These are phyloP conservation scores for Acrossocheilus fasciatus DNA, from an alignment of 2,797 vertebrate genomes.

Conservation along the genomic window DNA sequence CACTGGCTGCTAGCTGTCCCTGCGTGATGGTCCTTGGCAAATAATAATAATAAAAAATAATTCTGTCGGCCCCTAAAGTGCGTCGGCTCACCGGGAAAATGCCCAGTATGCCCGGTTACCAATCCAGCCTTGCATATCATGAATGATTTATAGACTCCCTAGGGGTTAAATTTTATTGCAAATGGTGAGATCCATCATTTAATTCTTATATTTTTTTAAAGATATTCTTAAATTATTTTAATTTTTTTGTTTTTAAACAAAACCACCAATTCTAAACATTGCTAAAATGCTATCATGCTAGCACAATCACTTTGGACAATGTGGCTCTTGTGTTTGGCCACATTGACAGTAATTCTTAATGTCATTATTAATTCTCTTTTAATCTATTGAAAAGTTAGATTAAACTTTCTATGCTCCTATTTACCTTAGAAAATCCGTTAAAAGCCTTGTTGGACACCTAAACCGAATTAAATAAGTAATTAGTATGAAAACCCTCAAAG, in stretches of 20 bases:
- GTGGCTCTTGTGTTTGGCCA: constrained; percentile 3
- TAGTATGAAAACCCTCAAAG: constrained; percentile 61
- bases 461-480: constrained; percentile 76
- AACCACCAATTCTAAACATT: neutral
- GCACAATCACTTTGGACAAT: constrained; percentile 9
- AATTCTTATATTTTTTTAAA: neutral
- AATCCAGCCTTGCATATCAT: too few relatives aligned
- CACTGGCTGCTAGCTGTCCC: too few relatives aligned
- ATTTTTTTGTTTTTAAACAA: neutral
- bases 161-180: neutral
- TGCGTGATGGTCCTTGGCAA: too few relatives aligned
- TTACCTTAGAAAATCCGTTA: constrained; percentile 90
- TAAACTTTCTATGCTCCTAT: constrained; percentile 28
- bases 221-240: neutral
- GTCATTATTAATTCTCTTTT: constrained; percentile 6
- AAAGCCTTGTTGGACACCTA: constrained; percentile 84
- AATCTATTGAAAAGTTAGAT: neutral
- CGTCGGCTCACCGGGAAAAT: too few relatives aligned
- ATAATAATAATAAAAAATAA: too few relatives aligned
- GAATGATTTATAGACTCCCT: neutral
- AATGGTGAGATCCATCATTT: neutral
- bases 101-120: too few relatives aligned
- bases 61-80: too few relatives aligned
- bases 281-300: neutral
- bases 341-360: constrained; percentile 21